Base-by-base conservation (phyloP, 2,888 invertebrate species). In the Hypsopygia costalis region DNA sequence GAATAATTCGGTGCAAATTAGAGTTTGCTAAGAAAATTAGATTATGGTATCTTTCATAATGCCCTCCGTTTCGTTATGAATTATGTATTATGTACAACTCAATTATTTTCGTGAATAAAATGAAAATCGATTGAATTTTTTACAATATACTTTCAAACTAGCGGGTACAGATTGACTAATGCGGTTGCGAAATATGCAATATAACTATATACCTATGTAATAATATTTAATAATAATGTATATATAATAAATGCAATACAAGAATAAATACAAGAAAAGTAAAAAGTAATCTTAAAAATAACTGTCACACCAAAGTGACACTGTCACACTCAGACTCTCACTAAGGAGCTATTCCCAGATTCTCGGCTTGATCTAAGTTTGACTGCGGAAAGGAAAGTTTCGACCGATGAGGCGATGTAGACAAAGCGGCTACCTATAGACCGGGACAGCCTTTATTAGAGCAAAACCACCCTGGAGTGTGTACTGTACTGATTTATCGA, bases 371-470 rank as follows among this genome's bases (percentile, higher is more conserved):
- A 83, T 82, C 77, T 78, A 82, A 81, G 83, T 85, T 86, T 81
- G 79, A 79, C 76, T 82, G 74, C 58, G 78, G 81, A 81, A 80
- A 78, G 82, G 76, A 83, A 86, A 86, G 78, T 85, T 85, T 79
- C 61, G 65, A 63, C 76, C 74, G 73, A 78, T 75, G 81, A 79
- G 75, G 69, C 72, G 59, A 52, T 69, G 69, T 68, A 78, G 76
- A 81, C 79, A 80, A 81, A 75, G 68, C 65, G 66, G 62, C 73
- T 75, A 73, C 67, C 75, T 73, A 71, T 68, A 74, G 56, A 55
- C 53, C 48, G 65, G 52, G 58, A 61, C 66, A 57, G 63, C 67
- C 69, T 75, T 71, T 78, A 80, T 77, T 79, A 70, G 68, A 67
- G 62, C 48, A 55, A 58, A 62, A 59, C 62, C 62, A 58, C 67